These are phyloP conservation scores for Orthosia cruda DNA, from an alignment of 2,888 invertebrate genomes.

Conservation along the genomic window DNA sequence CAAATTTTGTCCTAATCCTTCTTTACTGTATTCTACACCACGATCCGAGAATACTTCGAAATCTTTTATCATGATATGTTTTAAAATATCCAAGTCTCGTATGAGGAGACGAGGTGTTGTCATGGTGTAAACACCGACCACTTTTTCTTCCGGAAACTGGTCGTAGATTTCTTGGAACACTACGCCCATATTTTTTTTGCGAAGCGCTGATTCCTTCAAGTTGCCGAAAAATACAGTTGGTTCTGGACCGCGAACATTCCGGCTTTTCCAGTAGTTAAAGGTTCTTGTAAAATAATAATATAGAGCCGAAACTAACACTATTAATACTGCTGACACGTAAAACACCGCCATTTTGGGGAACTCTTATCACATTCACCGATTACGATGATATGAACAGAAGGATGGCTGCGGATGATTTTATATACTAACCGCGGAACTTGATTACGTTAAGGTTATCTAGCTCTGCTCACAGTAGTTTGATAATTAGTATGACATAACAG, in stretches of 20 bases:
- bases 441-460: neutral
- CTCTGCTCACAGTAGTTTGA: neutral
- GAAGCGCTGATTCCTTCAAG: slow-evolving; percentile 69
- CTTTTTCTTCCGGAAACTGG: slow-evolving; percentile 76
- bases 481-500: neutral
- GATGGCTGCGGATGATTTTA: slow-evolving; percentile 21
- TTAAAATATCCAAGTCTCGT: slow-evolving; percentile 80
- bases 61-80: slow-evolving; percentile 80
- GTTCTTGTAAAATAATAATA: slow-evolving; percentile 77
- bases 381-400: slow-evolving; percentile 5
- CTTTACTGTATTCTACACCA: slow-evolving; percentile 75
- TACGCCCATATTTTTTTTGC: slow-evolving; percentile 64
- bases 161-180: slow-evolving; percentile 74
- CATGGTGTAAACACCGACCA: slow-evolving; percentile 80
- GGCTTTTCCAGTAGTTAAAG: slow-evolving; percentile 79
- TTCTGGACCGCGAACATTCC: slow-evolving; percentile 73
- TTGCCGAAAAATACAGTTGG: slow-evolving; percentile 78
- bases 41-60: slow-evolving; percentile 79
- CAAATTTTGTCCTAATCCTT: slow-evolving; percentile 77
- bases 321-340: slow-evolving; percentile 43
- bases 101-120: slow-evolving; percentile 76
- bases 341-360: slow-evolving; percentile 42
- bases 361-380: neutral
- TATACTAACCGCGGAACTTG: slow-evolving; percentile 19
- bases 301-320: slow-evolving; percentile 46